phyloP scores from a whole-genome alignment of 2,113 vertebrate genomes.

The Tyto alba region DNA sequence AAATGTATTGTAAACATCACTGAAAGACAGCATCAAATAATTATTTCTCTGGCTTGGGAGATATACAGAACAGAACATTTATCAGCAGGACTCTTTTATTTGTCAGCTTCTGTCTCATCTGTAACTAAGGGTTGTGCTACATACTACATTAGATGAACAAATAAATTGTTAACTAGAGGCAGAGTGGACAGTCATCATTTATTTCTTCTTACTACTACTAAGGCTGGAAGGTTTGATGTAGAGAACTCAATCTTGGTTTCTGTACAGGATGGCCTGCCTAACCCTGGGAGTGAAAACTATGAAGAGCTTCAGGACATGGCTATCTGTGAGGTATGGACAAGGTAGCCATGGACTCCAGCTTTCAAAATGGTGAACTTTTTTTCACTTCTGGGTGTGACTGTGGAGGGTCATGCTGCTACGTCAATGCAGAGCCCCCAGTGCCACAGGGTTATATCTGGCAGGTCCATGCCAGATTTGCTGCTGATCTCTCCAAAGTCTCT shows the following conservation, averaged over 20 bases:
- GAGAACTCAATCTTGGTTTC: neutral
- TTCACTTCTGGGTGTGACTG: neutral
- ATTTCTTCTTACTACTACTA: neutral
- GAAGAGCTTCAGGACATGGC: neutral
- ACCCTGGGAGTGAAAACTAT: neutral
- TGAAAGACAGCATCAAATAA: neutral
- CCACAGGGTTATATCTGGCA: neutral
- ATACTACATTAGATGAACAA: neutral
- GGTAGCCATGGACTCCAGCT: neutral
- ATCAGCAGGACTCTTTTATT: neutral
- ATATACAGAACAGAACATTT: neutral
- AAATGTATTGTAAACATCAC: neutral
- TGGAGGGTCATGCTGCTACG: neutral
- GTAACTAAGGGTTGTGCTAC: neutral
- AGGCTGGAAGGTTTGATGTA: neutral
- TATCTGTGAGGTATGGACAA: neutral
- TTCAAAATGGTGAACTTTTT: neutral
- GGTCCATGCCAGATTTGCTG: neutral
- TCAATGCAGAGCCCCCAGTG: fast-evolving
- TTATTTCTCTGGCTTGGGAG: neutral
- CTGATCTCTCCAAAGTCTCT: neutral
- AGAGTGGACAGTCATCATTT: neutral
- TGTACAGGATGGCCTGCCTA: neutral
- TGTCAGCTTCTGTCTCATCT: neutral
- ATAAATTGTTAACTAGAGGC: neutral